Base-by-base conservation (phyloP, 1,140 invertebrate species). In the Whitmania pigra region DNA sequence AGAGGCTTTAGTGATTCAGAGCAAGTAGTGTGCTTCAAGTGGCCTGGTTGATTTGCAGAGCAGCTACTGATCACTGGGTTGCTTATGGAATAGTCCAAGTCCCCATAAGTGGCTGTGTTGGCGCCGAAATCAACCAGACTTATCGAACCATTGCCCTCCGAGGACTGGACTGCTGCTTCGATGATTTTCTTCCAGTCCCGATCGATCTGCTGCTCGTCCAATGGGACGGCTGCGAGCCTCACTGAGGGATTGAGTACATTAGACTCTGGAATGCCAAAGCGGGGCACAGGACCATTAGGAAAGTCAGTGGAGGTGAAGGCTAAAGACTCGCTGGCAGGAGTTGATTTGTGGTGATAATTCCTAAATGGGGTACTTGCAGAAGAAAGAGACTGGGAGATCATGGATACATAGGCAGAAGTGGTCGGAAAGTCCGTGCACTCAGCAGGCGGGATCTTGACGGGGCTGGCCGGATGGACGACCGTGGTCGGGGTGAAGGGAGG, bases 371-470 rank as follows among this genome's bases (percentile, higher is more conserved):
- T 22, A n/a, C 6, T 7, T 63, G 57, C 29, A 25, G 57, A 18
- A 31, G 57, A 63, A 25, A 63, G 29, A 13, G 57, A 63, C 57
- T 63, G 9, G 22, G 57, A 63, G 29, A 63, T 63, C 57, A 63
- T 63, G 57, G 57, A 63, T 3, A 63, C 57, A 20, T 63, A 63
- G 29, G 57, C 29, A 11, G 57, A 63, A 31, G 57, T 63, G 57
- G 57, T 63, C 15, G 57, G 57, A 63, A 63, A 25, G 57, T 63
- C 22, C 6, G 57, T 18, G 57, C 22, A n/a, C 9, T 25, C 57
- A 0, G 57, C 22, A 11, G 11, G 57, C 15, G 15, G 22, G 22
- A 63, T 25, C 22, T 22, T 25, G 29, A 63, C 29, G 29, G 57
- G 57, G 18, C 22, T 63, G 57, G 57, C 57, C 1, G 57, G 57